Conservation (phyloP, 2,113 vertebrate genomes). For the Hydrochoerus hydrochaeris region DNA sequence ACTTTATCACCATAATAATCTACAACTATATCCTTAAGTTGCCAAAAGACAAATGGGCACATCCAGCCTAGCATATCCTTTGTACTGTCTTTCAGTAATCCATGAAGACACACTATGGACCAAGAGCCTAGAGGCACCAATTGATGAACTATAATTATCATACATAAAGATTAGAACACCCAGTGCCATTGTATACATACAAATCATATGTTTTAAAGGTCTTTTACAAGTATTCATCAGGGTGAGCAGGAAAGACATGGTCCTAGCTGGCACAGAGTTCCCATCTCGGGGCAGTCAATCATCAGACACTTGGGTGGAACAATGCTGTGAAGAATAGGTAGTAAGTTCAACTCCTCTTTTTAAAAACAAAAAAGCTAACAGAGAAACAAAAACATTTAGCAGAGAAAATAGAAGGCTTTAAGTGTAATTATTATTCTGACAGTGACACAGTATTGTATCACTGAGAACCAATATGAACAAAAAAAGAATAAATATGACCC, state of each 20-base stretch:
- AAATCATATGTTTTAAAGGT: not conserved
- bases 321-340: not conserved
- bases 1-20: not conserved
- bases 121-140: not conserved
- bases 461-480: not conserved
- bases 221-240: not conserved
- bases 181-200: not conserved
- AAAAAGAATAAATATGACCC: not conserved
- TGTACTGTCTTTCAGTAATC: not conserved
- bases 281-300: not conserved
- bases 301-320: not conserved
- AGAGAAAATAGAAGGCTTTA: conserved; percentile 23
- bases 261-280: not conserved
- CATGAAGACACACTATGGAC: not conserved
- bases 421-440: not conserved
- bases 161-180: not conserved
- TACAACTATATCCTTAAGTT: not conserved
- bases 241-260: not conserved
- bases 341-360: not conserved
- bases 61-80: not conserved
- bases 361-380: not conserved
- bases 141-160: not conserved
- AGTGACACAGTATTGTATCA: not conserved
- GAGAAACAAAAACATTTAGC: not conserved
- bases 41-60: not conserved